These are phyloP conservation scores for Lampris megalopsis DNA, from an alignment of 2,113 vertebrate genomes.

Conservation along the genomic window DNA sequence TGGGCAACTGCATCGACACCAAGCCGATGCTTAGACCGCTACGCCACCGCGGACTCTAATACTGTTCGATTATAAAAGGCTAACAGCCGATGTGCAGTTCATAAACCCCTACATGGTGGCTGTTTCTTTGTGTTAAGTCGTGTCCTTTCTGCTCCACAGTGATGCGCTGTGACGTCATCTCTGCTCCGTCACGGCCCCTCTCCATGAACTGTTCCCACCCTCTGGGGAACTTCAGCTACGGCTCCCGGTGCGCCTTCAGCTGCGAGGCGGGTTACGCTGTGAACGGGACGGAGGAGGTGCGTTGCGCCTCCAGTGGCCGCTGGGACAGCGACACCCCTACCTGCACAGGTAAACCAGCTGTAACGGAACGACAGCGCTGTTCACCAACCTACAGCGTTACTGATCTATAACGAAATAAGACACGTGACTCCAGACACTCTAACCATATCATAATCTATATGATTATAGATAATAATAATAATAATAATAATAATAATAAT, in stretches of 20 bases:
- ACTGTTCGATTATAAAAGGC: too few species aligned
- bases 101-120: too few species aligned
- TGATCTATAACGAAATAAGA: neutral
- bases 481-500: too few species aligned
- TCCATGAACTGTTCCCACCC: conserved; percentile 79
- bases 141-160: conserved; percentile 23
- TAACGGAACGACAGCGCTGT: neutral
- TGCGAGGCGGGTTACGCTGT: conserved; percentile 75
- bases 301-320: conserved; percentile 69
- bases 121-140: neutral
- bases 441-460: too few species aligned
- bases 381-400: neutral
- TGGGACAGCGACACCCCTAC: conserved; percentile 73
- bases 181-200: conserved; percentile 1
- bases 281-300: conserved; percentile 60
- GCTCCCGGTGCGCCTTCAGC: conserved; percentile 75
- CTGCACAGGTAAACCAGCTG: conserved; percentile 59
- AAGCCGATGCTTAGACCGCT: too few species aligned
- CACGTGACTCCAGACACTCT: neutral
- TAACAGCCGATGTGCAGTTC: neutral
- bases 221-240: conserved; percentile 76
- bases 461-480: too few species aligned
- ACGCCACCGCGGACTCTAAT: too few species aligned
- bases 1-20: too few species aligned
- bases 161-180: conserved; percentile 52